phyloP scores from a whole-genome alignment of 2,797 vertebrate species.

The Anolis apletophallus region DNA sequence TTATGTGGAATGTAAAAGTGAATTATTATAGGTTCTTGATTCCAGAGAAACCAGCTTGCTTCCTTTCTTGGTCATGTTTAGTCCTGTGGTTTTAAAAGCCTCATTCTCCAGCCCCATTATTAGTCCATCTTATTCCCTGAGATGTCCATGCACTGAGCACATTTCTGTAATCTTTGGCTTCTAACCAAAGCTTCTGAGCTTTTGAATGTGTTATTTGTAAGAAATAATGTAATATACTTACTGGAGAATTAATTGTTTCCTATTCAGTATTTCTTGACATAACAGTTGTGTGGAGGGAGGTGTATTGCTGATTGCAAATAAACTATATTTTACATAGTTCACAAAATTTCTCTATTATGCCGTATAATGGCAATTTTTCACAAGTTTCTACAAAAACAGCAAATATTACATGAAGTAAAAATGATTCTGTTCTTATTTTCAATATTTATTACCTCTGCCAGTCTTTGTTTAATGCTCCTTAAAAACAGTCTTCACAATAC shows the following conservation, averaged over 20 bases:
- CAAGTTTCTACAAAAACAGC: neutral
- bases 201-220: slow-evolving; percentile 36
- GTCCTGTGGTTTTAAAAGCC: slow-evolving; percentile 39
- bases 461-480: neutral
- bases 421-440: neutral
- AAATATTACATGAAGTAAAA: neutral
- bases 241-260: slow-evolving; percentile 61
- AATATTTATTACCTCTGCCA: neutral
- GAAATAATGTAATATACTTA: slow-evolving; percentile 56
- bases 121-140: slow-evolving; percentile 37
- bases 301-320: neutral
- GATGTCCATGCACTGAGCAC: slow-evolving; percentile 54
- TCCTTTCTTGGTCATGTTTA: slow-evolving; percentile 72
- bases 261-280: slow-evolving; percentile 49
- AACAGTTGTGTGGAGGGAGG: slow-evolving; percentile 22
- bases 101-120: slow-evolving; percentile 49
- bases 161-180: slow-evolving; percentile 17
- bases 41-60: slow-evolving; percentile 70
- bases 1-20: slow-evolving; percentile 61
- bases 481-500: neutral
- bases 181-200: slow-evolving; percentile 32
- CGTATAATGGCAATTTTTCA: neutral
- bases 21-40: slow-evolving; percentile 70
- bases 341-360: neutral
- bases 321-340: neutral